phyloP scores from a whole-genome alignment of 1,140 invertebrate species.

The Thaumetopoea pityocampa region DNA sequence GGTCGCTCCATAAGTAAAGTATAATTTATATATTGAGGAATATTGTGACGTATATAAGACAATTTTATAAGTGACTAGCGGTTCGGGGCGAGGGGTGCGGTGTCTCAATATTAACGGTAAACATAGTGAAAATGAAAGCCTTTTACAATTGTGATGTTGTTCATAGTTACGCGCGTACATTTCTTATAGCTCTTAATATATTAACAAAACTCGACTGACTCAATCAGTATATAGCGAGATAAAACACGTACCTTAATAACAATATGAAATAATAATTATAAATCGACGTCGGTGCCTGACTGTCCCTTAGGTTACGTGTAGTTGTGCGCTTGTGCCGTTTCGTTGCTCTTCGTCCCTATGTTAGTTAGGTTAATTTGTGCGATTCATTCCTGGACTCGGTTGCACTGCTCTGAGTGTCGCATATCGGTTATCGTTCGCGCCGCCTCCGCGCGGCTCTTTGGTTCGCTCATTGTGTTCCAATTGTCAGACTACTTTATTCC shows the following conservation, averaged over 20 bases:
- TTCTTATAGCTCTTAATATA: constrained; percentile 60
- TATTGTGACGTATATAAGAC: constrained; percentile 58
- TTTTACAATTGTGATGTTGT: constrained; percentile 70
- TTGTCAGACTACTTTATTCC: constrained; percentile 39
- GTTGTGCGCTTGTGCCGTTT: constrained; percentile 42
- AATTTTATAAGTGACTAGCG: constrained; percentile 55
- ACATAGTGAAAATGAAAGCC: constrained; percentile 53
- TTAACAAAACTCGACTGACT: constrained; percentile 58
- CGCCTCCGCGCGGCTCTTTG: constrained; percentile 8
- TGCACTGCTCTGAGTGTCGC: constrained; percentile 25
- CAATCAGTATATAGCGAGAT: constrained; percentile 55
- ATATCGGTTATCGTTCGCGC: constrained; percentile 8
- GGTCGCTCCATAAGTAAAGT: constrained; percentile 72
- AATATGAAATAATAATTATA: constrained; percentile 54
- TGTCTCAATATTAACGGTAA: constrained; percentile 58
- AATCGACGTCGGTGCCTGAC: constrained; percentile 54
- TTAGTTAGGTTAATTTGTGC: constrained; percentile 68
- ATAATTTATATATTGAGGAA: constrained; percentile 69
- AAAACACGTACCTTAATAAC: constrained; percentile 60
- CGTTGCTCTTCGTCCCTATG: constrained; percentile 63
- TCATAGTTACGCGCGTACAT: constrained; percentile 67
- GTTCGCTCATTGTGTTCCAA: constrained; percentile 27
- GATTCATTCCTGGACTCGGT: constrained; percentile 55
- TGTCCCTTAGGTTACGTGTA: constrained; percentile 60
- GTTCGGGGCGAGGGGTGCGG: constrained; percentile 58